Evolutionary conservation across 2,113 vertebrate species (phyloP), one percentile per base, ranked within the genome.

Genomic region (Nyctereutes procyonoides): DNA sequence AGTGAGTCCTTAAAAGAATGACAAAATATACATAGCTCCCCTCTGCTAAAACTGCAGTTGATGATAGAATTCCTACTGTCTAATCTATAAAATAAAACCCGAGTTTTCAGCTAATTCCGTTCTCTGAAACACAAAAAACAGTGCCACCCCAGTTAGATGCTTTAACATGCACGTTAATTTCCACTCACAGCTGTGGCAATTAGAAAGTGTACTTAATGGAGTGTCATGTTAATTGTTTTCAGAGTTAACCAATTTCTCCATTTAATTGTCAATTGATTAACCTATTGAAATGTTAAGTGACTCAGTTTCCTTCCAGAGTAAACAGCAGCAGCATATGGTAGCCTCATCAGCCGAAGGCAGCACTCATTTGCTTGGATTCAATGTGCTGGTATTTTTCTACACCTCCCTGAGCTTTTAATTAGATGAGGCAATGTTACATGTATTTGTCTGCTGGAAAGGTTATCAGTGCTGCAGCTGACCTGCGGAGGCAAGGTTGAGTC

Each of bases 281-380:
- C 99, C 99, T 99, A 99, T 99, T 99, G 99, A 99, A 99, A 99
- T 99, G 99, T 99, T 99, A 99, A 99, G 98, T 99, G 99, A 99
- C 99, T 99, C 99, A 99, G 99, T 99, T 99, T 99, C 99, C 99
- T 99, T 98, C 98, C 98, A 98, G 98, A 99, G 98, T 99, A 99
- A 99, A 99, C 98, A 99, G 98, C 98, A 97, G 98, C 97, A 80
- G 92, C 98, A 97, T 98, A 98, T 95, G 98, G 98, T 97, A 97
- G 98, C 98, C 98, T 97, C 98, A 98, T 98, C 98, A 98, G 98
- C 98, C 98, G 96, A 98, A 98, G 98, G 98, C 94, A 97, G 98
- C 96, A 97, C 97, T 98, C 98, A 95, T 98, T 99, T 98, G 96
- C 97, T 97, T 87, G 97, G 95, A 85, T 93, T 99, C 98, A 97